Evolutionary conservation across 2,888 invertebrate genomes (phyloP).

Genomic region (Megastigmus dorsalis): DNA sequence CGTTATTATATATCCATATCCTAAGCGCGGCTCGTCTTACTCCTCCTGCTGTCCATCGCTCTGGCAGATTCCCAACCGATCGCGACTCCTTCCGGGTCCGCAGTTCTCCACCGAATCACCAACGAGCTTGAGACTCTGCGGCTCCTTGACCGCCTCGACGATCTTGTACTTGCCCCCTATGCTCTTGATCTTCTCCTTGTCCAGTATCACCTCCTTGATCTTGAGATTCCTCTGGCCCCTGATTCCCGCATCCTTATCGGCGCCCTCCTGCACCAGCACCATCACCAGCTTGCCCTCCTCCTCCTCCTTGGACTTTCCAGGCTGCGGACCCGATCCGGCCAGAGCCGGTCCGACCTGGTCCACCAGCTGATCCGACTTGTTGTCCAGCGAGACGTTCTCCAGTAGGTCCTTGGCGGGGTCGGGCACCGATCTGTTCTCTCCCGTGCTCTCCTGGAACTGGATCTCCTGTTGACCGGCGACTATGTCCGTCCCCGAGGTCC

Average conservation of each 20-base stretch:
- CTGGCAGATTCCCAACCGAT: constrained; percentile 81
- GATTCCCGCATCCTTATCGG: constrained; percentile 44
- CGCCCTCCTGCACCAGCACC: constrained; percentile 38
- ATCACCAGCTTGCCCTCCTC: constrained; percentile 53
- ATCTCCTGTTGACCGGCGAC: too few species aligned
- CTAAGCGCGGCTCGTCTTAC: too few species aligned
- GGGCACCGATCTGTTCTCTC: constrained; percentile 20
- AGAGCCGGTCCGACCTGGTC: too few species aligned
- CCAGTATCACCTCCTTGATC: constrained; percentile 61
- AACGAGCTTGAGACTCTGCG: constrained; percentile 77
- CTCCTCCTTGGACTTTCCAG: constrained; percentile 1
- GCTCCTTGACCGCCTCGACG: constrained; percentile 44
- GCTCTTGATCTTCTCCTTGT: background rate
- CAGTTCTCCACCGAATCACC: constrained; percentile 83
- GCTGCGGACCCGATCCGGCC: background rate
- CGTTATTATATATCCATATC: too few species aligned
- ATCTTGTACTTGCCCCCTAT: constrained; percentile 39
- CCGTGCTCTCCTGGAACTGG: background rate
- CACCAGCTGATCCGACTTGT: too few species aligned
- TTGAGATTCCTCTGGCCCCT: constrained; percentile 58
- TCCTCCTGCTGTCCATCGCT: background rate
- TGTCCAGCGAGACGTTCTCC: constrained; percentile 23
- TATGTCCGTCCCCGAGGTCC: too few species aligned
- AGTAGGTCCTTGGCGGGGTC: constrained; percentile 20
- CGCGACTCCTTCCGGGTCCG: constrained; percentile 82